Evolutionary conservation across 2,797 vertebrate genomes (phyloP).

Genomic region (Trichosurus vulpecula): DNA sequence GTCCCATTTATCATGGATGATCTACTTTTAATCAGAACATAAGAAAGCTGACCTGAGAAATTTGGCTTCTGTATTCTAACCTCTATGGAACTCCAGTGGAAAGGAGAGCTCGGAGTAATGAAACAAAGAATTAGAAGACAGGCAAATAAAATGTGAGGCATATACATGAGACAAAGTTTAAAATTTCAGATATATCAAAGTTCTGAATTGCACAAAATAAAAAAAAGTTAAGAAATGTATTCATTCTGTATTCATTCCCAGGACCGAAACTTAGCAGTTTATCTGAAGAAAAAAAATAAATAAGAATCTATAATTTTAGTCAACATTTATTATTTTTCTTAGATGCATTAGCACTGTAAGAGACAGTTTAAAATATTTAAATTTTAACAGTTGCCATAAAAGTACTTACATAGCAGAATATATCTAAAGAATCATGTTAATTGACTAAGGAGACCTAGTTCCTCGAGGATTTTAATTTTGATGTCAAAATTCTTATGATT

Average conservation of each 20-base stretch:
- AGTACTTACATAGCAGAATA: not conserved
- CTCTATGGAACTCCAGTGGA: not conserved
- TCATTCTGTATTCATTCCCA: not conserved
- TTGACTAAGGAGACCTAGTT: not conserved
- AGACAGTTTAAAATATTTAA: conserved; percentile 11
- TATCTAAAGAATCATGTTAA: not conserved
- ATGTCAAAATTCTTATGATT: not conserved
- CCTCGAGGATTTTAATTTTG: not conserved
- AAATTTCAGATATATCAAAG: not conserved
- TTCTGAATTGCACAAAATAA: not conserved
- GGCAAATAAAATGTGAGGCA: not conserved
- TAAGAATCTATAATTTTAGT: not conserved
- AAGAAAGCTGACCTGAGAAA: conserved; percentile 7
- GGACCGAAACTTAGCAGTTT: not conserved
- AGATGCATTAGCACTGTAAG: not conserved
- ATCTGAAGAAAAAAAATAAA: not conserved
- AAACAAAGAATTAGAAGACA: conserved; percentile 4
- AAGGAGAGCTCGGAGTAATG: not conserved
- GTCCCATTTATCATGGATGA: not conserved
- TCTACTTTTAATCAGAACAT: conserved; percentile 21
- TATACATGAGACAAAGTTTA: not conserved
- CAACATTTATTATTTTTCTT: not conserved
- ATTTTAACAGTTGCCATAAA: not conserved
- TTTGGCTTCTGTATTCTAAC: conserved; percentile 17
- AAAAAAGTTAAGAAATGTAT: conserved; percentile 37